Evolutionary conservation across 2,797 vertebrate species (phyloP).

Genomic region (Mormyrus proboscirostris): DNA sequence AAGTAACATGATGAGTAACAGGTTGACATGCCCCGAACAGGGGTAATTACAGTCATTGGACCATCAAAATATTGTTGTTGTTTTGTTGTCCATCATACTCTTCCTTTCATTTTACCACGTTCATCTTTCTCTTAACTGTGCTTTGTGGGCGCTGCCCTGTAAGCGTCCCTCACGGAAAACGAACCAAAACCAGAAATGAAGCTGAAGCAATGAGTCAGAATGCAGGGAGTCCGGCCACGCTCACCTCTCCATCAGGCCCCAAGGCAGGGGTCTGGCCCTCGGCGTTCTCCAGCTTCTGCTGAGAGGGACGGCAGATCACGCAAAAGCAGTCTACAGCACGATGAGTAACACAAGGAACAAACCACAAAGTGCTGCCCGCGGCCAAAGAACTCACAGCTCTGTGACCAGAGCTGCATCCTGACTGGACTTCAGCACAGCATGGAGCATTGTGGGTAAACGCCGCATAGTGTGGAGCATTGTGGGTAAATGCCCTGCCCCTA

Average conservation of each 20-base stretch:
- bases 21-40: background rate
- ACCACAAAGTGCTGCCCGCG: background rate
- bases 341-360: background rate
- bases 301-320: conserved; percentile 17
- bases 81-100: background rate
- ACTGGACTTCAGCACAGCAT: background rate
- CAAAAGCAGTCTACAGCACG: background rate
- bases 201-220: background rate
- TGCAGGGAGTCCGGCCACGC: conserved; percentile 18
- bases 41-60: background rate
- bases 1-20: background rate
- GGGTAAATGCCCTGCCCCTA: background rate
- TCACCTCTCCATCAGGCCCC: conserved; percentile 88
- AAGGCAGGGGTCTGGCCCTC: conserved; percentile 71
- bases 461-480: background rate
- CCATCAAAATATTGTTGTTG: background rate
- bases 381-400: background rate
- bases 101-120: background rate
- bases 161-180: background rate
- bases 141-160: background rate
- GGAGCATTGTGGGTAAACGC: background rate
- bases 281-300: conserved; percentile 72
- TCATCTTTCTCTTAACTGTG: background rate
- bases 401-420: background rate
- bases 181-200: background rate